Base-by-base conservation (phyloP, 2,797 vertebrate species). In the Apogon hyalosoma region DNA sequence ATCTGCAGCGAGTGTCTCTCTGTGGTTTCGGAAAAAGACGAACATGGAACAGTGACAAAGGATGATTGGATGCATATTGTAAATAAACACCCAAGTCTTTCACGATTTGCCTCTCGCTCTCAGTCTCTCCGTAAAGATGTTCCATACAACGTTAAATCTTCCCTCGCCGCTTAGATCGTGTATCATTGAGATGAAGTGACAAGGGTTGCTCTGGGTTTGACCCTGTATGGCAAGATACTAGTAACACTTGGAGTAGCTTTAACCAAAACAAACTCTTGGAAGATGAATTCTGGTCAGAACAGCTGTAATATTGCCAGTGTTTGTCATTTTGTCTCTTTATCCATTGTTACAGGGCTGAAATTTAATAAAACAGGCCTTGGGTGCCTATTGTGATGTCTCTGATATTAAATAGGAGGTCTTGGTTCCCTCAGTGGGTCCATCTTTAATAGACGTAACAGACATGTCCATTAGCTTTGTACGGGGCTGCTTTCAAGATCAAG, bases 11-110 rank as follows among this genome's bases (percentile, higher is more conserved):
- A 86, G 85, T 88, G 83, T 90, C 79, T 89, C 63, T 86, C 67
- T 86, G 88, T 75, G 89, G 87, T 90, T 91, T 87, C 4, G 78
- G 82, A 73, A 81, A 85, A 82, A 69, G 71, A 68, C 45, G 65
- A 80, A 79, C 82, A 56, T 91, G 87, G 90, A 91, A 85, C 87
- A 0, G 80, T 88, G 87, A 88, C 88, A 88, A 85, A 86, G 83
- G 69, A 84, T 91, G 87, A 90, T 90, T 90, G 87, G 90, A 86
- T 87, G 83, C 86, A 86, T 90, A 90, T 83, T 87, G 88, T 93
- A 92, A 90, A 92, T 87, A 90, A 92, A 93, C 86, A 91, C 83
- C 81, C 83, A 81, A 87, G 76, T 79, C 80, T 79, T 88, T 80
- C 51, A 56, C 55, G 31, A 79, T n/a, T 13, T 50, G 59, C 71